Base-by-base conservation (phyloP, 2,888 invertebrate genomes). In the Amphipoea lucens region DNA sequence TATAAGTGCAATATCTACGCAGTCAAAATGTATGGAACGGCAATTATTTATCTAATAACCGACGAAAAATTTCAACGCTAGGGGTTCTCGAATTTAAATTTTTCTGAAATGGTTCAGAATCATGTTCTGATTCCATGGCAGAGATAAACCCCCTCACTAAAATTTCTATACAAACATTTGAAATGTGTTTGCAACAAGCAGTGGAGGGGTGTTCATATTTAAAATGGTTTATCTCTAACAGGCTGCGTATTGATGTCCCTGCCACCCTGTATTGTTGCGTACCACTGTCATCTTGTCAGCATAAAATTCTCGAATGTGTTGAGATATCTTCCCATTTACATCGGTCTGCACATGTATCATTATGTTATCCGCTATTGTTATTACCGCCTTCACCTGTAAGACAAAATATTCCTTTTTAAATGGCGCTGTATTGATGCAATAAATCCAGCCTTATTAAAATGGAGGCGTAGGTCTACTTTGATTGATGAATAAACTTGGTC, bases 321-420 rank as follows among this genome's bases (percentile, higher is more conserved):
- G 93, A 2, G 94, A 92, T 3, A 89, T 93, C 70, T 90, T 92
- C 2, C 96, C 96, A 5, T 92, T 93, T 0, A 83, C 82, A 72
- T 95, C 94, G 1, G 82, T 90, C 75, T 96, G 96, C 67, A 78
- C 90, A 84, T 96, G 96, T 42, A 88, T 94, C 93, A 96, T 93
- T 74, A 89, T 93, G 82, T 96, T 96, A 23, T 89, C 95, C 65
- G 95, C 94, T 72, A 97, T 88, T 20, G 92, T 94, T 65, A 96
- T 92, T 29, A 92, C 48, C 4, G 95, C 89, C 84, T 90, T 92
- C 0, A 95, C 93, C 96, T 96, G 91, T 2, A 91, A 90, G 2
- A 0, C 0, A 69, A 29, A 68, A 65, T 29, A n/a, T 42, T 42
- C 0, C 0, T 66, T 51, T 42, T 51, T 48, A 42, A 14, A 48